Evolutionary conservation across 2,797 vertebrate genomes (phyloP).

Genomic region (Hyperoplus immaculatus): DNA sequence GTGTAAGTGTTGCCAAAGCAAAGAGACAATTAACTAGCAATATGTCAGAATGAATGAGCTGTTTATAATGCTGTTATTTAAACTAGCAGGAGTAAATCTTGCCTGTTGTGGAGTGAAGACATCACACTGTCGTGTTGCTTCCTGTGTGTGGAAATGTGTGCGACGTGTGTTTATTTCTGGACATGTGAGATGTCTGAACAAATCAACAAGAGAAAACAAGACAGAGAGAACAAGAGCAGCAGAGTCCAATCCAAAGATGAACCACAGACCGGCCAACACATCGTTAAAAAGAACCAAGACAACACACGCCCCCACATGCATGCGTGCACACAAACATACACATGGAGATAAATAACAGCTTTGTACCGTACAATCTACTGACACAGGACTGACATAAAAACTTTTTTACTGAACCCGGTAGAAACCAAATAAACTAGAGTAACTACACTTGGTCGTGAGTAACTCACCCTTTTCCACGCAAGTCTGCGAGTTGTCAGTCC

Average conservation of each 20-base stretch:
- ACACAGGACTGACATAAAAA: conserved; percentile 22
- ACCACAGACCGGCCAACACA: conserved; percentile 51
- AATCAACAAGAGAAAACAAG: conserved; percentile 74
- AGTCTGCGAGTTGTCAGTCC: conserved; percentile 59
- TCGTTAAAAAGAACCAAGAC: conserved; percentile 60
- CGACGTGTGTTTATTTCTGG: conserved; percentile 75
- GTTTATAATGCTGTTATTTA: conserved; percentile 21
- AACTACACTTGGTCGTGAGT: conserved; percentile 57
- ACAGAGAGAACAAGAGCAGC: conserved; percentile 68
- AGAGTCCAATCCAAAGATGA: conserved; percentile 64
- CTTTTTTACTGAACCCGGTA: conserved; percentile 20
- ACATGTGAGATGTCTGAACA: conserved; percentile 77
- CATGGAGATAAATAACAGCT: conserved; percentile 48
- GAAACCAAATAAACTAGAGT: conserved; percentile 39
- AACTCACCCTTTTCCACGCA: conserved; percentile 69
- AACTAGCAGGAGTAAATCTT: conserved; percentile 44
- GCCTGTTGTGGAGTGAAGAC: conserved; percentile 51
- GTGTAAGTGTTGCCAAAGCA: neutral
- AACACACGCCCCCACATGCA: conserved; percentile 34
- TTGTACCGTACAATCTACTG: conserved; percentile 19
- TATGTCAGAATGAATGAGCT: neutral
- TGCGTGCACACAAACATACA: conserved; percentile 22
- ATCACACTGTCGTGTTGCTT: conserved; percentile 56
- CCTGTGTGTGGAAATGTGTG: conserved; percentile 59
- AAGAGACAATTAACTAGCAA: neutral